Percentiles rank a stretch among this genome's conserved stretches.
Conservation (phyloP, 1,140 invertebrate genomes). For the Chlorops oryzae region DNA sequence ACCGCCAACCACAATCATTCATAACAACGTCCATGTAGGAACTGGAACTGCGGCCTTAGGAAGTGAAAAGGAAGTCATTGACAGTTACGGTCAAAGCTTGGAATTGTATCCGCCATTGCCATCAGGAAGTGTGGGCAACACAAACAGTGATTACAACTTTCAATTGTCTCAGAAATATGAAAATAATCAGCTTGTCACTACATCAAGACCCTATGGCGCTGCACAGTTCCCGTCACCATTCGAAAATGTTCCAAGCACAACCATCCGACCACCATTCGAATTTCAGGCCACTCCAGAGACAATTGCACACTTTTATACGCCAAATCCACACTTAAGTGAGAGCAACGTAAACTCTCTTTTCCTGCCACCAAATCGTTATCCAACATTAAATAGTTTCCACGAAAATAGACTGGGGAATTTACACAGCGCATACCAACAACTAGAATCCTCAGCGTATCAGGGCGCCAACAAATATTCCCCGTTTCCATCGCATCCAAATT, state of each 20-base stretch:
- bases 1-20: conserved; percentile 40
- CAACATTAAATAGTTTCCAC: conserved; percentile 9
- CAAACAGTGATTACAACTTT: not conserved
- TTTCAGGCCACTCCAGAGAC: conserved; percentile 28
- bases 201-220: conserved; percentile 9
- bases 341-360: conserved; percentile 37
- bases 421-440: not conserved
- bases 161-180: not conserved
- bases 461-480: conserved; percentile 9
- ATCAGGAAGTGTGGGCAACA: conserved; percentile 18
- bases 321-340: conserved; percentile 37
- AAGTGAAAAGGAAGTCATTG: conserved; percentile 35
- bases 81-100: conserved; percentile 38
- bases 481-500: conserved; percentile 34
- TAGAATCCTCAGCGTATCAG: not conserved
- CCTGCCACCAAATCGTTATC: conserved; percentile 33
- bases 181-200: not conserved
- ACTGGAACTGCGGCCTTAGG: conserved; percentile 33
- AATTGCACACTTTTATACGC: conserved; percentile 32
- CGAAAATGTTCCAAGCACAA: conserved; percentile 22
- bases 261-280: conserved; percentile 30
- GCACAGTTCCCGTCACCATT: conserved; percentile 24
- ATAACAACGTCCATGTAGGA: conserved; percentile 43
- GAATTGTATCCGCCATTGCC: conserved; percentile 25
- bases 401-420: conserved; percentile 28